Base-by-base conservation (phyloP, 2,888 invertebrate species). In the Nephrocerus scutellatus region DNA sequence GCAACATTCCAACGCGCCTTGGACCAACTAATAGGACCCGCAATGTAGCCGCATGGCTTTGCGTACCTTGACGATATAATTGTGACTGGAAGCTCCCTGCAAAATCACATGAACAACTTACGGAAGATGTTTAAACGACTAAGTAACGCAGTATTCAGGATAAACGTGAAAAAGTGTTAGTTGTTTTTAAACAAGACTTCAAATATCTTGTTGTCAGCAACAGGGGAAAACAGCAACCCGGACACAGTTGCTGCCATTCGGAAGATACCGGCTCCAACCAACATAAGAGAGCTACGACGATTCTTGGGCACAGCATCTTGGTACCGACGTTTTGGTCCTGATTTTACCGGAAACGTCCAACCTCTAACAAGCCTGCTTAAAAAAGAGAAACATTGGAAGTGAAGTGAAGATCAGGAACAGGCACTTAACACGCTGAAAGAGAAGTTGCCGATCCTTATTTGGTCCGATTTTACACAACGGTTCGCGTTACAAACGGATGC, bases 361-460 rank as follows among this genome's bases (percentile, higher is more conserved):
- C 36, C 36, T 2, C 16, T 36, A 3, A 30, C 36, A 6, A 3
- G 18, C 7, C 12, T 36, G 2, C 16, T 36, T n/a, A 9, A 36
- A 30, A 18, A 36, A 36, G 34, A 25, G 7, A 30, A n/a, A 30
- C 30, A 30, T 19, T 30, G 18, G 19, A 16, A 19, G n/a, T 19
- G 30, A 21, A 21, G 19, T 5, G n/a, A 4, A 5, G 30, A 19
- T 5, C 30, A 30, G 13, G 20, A 30, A 19, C n/a, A n/a, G n/a
- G n/a, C n/a, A n/a, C n/a, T n/a, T n/a, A n/a, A n/a, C n/a, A n/a
- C n/a, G n/a, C n/a, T n/a, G n/a, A n/a, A n/a, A n/a, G n/a, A n/a
- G n/a, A n/a, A n/a, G n/a, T n/a, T n/a, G n/a, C 22, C 22, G 22
- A 10, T 22, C 8, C 22, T 22, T 10, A 22, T 22, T 10, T 22